Conservation (phyloP, 2,797 vertebrate genomes). For the Coendou prehensilis region DNA sequence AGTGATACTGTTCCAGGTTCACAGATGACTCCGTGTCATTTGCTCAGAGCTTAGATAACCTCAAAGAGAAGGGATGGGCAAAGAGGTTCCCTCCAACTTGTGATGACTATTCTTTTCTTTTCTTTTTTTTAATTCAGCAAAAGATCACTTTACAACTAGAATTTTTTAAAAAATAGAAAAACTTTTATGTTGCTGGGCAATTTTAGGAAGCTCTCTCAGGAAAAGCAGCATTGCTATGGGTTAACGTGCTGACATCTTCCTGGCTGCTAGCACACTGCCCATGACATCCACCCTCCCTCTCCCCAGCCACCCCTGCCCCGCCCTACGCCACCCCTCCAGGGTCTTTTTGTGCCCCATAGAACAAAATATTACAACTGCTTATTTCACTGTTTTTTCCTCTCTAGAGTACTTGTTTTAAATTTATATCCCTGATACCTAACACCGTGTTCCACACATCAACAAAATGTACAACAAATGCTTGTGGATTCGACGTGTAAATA, state of each 20-base stretch:
- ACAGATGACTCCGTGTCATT: neutral
- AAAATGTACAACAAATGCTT: neutral
- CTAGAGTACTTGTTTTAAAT: neutral
- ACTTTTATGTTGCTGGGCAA: neutral
- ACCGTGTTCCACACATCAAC: neutral
- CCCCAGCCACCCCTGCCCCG: neutral
- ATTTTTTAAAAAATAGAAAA: neutral
- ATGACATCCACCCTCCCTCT: neutral
- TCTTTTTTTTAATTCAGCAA: neutral
- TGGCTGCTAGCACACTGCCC: neutral
- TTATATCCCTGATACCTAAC: neutral
- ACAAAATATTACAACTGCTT: neutral
- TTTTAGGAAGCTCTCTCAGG: neutral
- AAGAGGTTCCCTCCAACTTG: neutral
- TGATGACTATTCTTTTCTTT: neutral
- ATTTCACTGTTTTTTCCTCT: neutral
- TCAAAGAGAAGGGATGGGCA: neutral
- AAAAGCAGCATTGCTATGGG: neutral
- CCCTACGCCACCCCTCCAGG: neutral
- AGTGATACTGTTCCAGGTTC: neutral
- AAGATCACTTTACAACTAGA: slow-evolving; percentile 34
- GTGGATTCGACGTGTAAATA: neutral
- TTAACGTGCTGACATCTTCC: neutral
- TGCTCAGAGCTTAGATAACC: neutral
- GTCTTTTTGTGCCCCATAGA: neutral